Evolutionary conservation across 2,113 vertebrate genomes (phyloP), one percentile per base, ranked within the genome.

Genomic region (Chunga burmeisteri): DNA sequence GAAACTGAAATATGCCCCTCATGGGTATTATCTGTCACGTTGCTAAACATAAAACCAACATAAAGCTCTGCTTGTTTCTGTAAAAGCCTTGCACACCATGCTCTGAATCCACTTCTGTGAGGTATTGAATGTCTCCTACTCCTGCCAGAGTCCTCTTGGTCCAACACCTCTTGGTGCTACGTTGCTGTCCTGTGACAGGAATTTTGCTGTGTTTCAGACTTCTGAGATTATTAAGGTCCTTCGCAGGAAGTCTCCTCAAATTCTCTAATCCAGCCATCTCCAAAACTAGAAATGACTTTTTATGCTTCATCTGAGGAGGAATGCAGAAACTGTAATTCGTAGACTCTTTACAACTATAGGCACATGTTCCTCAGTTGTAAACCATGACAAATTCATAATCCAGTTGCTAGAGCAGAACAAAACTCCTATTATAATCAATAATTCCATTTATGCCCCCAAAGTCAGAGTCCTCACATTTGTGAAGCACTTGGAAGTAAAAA

Each of bases 1-100:
- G 73, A 81, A 94, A 65, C 56, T 94, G 91, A 96, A 96, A 95
- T 95, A 85, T 71, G 46, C 61, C 62, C 80, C 95, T 92, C 88
- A 0, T 52, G 93, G 84, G 89, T 77, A 73, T 85, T 72, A 70
- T 85, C 81, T 95, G 93, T 91, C 95, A 94, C 1, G 1, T 11
- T 47, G 73, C 81, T 96, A 71, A 72, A 82, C 77, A 72, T 36
- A 93, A 75, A 83, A 29, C 49, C 53, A 58, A 30, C 23, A 34
- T 2, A 29, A 65, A 82, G 29, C 86, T 82, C 77, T 79, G 47
- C 91, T 53, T 38, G 49, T 23, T 87, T 62, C 73, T 89, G 66
- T 34, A 13, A 46, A 68, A 91, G 29, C 25, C 65, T 56, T 25
- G 1, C 27, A 13, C 55, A 6, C 30, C 14, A 1, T 8, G 46